Evolutionary conservation across 2,113 vertebrate genomes (phyloP).

Genomic region (Strigops habroptila): DNA sequence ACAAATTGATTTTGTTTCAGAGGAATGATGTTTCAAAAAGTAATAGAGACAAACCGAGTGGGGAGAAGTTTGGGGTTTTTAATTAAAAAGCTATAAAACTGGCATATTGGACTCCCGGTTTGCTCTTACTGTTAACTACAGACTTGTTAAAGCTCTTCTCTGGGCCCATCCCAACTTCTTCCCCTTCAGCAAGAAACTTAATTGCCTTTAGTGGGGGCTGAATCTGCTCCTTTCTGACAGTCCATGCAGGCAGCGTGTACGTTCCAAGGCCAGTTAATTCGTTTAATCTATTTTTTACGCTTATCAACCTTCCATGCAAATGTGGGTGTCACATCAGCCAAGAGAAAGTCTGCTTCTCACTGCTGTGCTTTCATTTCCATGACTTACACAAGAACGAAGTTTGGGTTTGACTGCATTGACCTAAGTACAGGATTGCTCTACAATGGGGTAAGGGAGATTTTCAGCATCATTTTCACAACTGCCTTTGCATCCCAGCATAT

Average conservation of each 20-base stretch:
- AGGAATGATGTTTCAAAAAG: not conserved
- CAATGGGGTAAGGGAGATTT: not conserved
- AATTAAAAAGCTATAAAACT: not conserved
- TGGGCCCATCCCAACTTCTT: not conserved
- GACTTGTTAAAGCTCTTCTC: not conserved
- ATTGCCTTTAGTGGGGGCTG: not conserved
- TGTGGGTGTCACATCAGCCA: not conserved
- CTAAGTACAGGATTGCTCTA: accelerated
- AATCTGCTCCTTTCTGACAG: not conserved
- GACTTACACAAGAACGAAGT: not conserved
- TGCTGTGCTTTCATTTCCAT: not conserved
- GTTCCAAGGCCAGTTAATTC: not conserved
- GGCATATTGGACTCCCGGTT: not conserved
- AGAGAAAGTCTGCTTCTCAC: not conserved
- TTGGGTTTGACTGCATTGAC: not conserved
- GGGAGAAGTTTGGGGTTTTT: accelerated
- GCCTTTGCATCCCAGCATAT: not conserved
- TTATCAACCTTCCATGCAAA: not conserved
- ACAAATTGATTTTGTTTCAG: not conserved
- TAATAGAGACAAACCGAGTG: not conserved
- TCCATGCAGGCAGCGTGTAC: accelerated
- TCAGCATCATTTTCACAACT: not conserved
- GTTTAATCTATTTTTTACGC: not conserved
- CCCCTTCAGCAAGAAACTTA: not conserved
- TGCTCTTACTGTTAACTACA: not conserved